A percentile compares a stretch with the other conserved stretches of the same genome.
These are phyloP conservation scores for Gallirallus australis DNA, from an alignment of 2,797 vertebrate species.

Conservation along the genomic window DNA sequence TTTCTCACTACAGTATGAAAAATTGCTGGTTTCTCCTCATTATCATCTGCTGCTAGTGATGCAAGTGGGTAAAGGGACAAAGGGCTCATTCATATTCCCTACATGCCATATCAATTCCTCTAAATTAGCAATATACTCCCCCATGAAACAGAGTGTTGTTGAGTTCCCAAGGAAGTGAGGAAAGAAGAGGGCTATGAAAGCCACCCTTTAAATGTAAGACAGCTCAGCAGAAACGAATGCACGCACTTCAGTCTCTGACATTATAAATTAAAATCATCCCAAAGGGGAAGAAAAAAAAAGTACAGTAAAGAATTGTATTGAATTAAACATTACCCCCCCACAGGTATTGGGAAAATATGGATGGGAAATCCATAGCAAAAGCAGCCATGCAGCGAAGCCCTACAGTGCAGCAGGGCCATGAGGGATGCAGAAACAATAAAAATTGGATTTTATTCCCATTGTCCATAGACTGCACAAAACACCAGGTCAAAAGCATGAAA, in stretches of 20 bases:
- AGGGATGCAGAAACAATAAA: not conserved
- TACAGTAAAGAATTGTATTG: not conserved
- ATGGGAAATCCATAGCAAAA: not conserved
- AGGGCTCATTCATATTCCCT: not conserved
- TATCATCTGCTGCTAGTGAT: not conserved
- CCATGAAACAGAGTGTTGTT: not conserved
- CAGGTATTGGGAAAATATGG: not conserved
- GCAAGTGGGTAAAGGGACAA: conserved; percentile 16
- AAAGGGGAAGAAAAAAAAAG: not conserved
- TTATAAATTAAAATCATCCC: not conserved
- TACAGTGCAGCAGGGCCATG: not conserved
- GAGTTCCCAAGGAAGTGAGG: not conserved
- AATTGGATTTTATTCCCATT: not conserved
- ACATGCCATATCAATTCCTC: not conserved
- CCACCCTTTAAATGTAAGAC: not conserved
- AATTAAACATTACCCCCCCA: not conserved
- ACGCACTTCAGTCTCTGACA: not conserved
- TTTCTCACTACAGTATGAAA: not conserved
- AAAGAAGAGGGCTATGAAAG: not conserved
- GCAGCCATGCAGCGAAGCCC: not conserved
- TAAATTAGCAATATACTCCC: not conserved
- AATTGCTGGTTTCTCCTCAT: not conserved
- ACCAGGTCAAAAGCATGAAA: not conserved
- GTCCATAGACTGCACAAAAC: not conserved
- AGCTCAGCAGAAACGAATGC: conserved; percentile 15